phyloP scores from a whole-genome alignment of 2,113 vertebrate genomes.

The Turdus rufiventris region DNA sequence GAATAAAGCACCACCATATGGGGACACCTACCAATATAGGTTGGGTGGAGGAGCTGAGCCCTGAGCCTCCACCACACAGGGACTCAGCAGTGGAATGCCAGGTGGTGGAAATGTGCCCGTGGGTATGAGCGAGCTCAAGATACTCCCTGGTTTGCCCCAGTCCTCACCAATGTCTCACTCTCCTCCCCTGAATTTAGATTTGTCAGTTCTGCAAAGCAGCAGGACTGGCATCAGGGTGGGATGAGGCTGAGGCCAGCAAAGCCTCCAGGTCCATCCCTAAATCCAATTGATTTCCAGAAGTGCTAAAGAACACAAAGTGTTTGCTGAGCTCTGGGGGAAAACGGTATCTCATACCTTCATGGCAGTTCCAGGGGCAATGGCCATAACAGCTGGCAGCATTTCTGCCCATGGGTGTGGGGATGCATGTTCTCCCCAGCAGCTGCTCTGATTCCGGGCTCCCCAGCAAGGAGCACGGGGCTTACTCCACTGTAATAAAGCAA shows the following conservation, averaged over 20 bases:
- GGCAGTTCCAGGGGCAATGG: neutral
- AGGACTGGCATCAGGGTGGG: neutral
- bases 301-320: neutral
- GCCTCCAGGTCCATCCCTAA: neutral
- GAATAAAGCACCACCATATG: neutral
- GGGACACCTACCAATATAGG: too few species aligned
- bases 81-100: neutral
- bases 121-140: neutral
- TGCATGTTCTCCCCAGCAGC: fast-evolving
- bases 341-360: neutral
- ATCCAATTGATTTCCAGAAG: neutral
- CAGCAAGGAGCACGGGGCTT: neutral
- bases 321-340: neutral
- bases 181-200: neutral
- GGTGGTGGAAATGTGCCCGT: neutral
- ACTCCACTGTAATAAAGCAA: neutral
- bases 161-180: neutral
- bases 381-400: neutral
- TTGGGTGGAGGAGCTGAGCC: fast-evolving
- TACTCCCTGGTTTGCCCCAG: neutral
- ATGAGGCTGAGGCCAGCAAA: neutral
- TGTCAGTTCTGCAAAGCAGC: neutral
- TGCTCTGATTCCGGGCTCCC: neutral
- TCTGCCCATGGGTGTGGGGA: neutral
- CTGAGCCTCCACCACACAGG: fast-evolving